phyloP scores from a whole-genome alignment of 2,113 vertebrate species.

The Picathartes gymnocephalus region DNA sequence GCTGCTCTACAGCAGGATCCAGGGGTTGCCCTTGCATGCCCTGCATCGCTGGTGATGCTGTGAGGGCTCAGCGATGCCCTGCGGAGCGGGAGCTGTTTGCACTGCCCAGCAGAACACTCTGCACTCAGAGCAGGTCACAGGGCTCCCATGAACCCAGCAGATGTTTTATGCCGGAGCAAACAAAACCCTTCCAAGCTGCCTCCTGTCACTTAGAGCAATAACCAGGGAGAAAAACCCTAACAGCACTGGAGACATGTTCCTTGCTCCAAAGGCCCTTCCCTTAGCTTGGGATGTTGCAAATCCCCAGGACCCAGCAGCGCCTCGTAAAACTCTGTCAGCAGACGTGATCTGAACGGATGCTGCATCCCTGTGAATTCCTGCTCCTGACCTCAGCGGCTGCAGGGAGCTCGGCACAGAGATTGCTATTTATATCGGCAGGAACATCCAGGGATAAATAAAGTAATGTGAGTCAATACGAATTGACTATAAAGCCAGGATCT shows the following conservation, averaged over 20 bases:
- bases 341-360: not conserved
- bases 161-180: not conserved
- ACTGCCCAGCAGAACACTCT: not conserved
- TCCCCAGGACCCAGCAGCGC: not conserved
- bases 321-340: not conserved
- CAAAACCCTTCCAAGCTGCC: not conserved
- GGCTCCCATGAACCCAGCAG: conserved; percentile 50
- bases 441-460: conserved; percentile 55
- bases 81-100: not conserved
- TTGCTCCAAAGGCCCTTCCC: not conserved
- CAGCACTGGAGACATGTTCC: rapidly evolving
- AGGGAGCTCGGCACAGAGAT: not conserved
- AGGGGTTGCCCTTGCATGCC: not conserved
- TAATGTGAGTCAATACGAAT: conserved; percentile 24
- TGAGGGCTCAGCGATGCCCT: not conserved
- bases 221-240: too few relatives aligned
- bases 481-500: not conserved
- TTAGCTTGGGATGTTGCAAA: not conserved
- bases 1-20: not conserved
- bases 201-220: not conserved
- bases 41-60: not conserved
- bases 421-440: conserved; percentile 36
- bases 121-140: not conserved
- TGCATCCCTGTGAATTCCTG: not conserved
- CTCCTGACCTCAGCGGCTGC: not conserved